Evolutionary conservation across 2,888 invertebrate species (phyloP).

Genomic region (Drosophila incognita): DNA sequence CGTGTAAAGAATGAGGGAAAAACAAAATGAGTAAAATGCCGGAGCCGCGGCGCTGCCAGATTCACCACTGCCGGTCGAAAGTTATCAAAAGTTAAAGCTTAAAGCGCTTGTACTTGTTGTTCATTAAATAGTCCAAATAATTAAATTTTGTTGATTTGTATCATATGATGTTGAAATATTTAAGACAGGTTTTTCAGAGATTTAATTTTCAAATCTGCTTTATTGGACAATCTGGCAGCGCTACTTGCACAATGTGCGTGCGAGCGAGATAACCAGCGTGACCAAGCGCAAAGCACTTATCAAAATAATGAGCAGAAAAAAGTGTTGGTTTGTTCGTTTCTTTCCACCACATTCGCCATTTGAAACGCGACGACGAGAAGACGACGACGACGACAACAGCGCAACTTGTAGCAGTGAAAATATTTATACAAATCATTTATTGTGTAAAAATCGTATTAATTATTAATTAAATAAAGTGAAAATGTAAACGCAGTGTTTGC

Average conservation of each 20-base stretch:
- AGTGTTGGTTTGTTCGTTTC: constrained; percentile 65
- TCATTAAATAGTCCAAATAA: background rate
- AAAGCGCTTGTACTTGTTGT: background rate
- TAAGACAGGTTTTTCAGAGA: background rate
- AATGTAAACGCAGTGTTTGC: constrained; percentile 59
- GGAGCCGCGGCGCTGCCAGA: constrained; percentile 52
- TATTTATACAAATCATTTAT: constrained; percentile 66
- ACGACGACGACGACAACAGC: constrained; percentile 63
- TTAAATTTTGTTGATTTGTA: background rate
- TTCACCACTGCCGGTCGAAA: constrained; percentile 15
- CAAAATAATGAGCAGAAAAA: constrained; percentile 70
- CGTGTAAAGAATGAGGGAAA: constrained; percentile 46
- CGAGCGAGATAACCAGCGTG: constrained; percentile 40
- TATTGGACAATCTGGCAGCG: constrained; percentile 49
- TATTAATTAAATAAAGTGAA: constrained; percentile 51
- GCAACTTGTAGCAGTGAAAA: constrained; percentile 82
- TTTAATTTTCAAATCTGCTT: constrained; percentile 6
- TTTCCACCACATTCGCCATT: constrained; percentile 72
- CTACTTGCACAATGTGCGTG: constrained; percentile 29
- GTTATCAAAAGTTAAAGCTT: background rate
- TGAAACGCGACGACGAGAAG: constrained; percentile 75
- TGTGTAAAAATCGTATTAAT: constrained; percentile 61
- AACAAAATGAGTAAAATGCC: constrained; percentile 61
- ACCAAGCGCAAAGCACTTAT: constrained; percentile 64
- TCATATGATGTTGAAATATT: background rate